Conservation (phyloP, 2,113 vertebrate genomes). For the Pteruthius melanotis region DNA sequence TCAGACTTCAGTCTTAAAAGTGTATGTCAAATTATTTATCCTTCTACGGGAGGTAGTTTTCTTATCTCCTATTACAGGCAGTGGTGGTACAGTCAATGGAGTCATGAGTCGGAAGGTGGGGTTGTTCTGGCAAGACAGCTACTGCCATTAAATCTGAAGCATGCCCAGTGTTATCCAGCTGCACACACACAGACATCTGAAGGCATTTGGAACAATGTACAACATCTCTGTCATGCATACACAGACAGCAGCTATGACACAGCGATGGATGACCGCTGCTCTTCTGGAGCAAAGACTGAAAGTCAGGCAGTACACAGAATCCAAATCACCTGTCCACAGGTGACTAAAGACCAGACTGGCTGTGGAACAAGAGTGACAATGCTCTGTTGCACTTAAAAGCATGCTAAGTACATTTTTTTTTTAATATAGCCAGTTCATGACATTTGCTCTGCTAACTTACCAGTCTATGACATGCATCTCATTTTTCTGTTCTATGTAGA, state of each 20-base stretch:
- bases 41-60: not conserved
- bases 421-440: not conserved
- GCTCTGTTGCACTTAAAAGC: not conserved
- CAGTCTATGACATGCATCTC: not conserved
- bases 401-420: not conserved
- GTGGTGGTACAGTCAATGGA: not conserved
- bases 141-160: not conserved
- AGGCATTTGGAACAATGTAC: not conserved
- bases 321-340: not conserved
- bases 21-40: fast-evolving
- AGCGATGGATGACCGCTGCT: not conserved
- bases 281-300: not conserved
- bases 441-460: not conserved
- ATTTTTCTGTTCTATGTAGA: not conserved
- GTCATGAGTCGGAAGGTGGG: fast-evolving
- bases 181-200: not conserved
- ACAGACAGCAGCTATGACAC: not conserved
- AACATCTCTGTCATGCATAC: not conserved
- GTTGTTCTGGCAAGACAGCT: not conserved
- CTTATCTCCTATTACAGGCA: not conserved
- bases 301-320: not conserved
- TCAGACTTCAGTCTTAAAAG: not conserved
- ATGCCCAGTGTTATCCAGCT: not conserved
- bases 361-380: not conserved
- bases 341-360: not conserved